Evolutionary conservation across 2,113 vertebrate genomes (phyloP).

Genomic region (Clinocottus analis): DNA sequence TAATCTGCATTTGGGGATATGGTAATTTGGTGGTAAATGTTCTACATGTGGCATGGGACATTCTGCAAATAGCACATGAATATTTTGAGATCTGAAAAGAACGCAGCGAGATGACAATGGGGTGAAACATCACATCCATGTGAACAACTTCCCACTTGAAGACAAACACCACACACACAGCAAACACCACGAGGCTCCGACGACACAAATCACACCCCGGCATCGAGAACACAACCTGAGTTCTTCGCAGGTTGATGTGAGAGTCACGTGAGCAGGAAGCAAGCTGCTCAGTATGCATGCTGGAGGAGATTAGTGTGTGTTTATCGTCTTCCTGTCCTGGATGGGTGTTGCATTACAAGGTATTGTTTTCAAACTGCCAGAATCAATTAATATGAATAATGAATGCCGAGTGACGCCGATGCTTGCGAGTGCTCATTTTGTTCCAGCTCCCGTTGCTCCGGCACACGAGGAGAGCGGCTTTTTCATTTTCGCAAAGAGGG

Average conservation of each 20-base stretch:
- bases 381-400: slow-evolving; percentile 87
- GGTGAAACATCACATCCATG: background rate
- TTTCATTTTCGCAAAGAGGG: slow-evolving; percentile 56
- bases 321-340: slow-evolving; percentile 65
- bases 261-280: slow-evolving; percentile 38
- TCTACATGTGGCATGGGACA: background rate
- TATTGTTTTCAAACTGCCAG: slow-evolving; percentile 79
- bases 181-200: background rate
- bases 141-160: background rate
- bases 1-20: background rate
- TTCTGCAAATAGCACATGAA: background rate
- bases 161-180: background rate
- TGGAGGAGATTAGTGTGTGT: slow-evolving; percentile 54
- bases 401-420: slow-evolving; percentile 65
- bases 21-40: background rate
- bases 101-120: background rate
- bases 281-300: slow-evolving; percentile 40
- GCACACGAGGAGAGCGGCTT: slow-evolving; percentile 16
- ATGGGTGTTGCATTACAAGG: slow-evolving; percentile 80
- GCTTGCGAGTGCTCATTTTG: slow-evolving; percentile 53
- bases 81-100: background rate
- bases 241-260: slow-evolving; percentile 39
- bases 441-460: slow-evolving; percentile 54
- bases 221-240: slow-evolving; percentile 20
- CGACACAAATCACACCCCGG: slow-evolving; percentile 3